A percentile compares a stretch with the other conserved stretches of the same genome.
Conservation (phyloP, 2,113 vertebrate genomes). For the Pygoscelis antarcticus region DNA sequence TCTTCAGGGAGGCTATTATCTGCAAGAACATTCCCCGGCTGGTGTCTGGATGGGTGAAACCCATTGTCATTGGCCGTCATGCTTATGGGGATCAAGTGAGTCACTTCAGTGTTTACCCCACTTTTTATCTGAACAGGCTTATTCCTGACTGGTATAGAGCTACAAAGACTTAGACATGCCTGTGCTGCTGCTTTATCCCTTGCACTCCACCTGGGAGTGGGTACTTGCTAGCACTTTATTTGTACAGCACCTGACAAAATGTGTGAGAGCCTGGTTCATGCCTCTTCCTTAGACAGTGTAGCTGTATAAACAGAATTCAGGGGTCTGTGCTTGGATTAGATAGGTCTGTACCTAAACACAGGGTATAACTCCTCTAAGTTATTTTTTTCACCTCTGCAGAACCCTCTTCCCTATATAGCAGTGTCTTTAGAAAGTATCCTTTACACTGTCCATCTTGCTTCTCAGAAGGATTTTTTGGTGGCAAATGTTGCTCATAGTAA, state of each 20-base stretch:
- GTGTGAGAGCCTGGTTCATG: not conserved
- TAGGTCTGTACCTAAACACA: not conserved
- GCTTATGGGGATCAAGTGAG: conserved; percentile 96
- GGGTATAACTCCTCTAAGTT: not conserved
- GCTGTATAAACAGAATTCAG: not conserved
- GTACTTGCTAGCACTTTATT: not conserved
- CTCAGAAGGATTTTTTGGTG: not conserved
- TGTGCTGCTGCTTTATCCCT: not conserved
- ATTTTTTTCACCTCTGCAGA: not conserved
- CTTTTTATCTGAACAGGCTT: not conserved
- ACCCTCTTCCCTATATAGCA: not conserved
- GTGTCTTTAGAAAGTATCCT: not conserved
- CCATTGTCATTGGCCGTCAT: conserved; percentile 96
- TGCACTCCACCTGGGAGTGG: not conserved
- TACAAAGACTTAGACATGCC: not conserved
- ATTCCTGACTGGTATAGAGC: not conserved
- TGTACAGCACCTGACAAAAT: not conserved
- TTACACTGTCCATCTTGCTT: not conserved
- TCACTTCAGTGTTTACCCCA: not conserved
- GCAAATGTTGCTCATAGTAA: not conserved
- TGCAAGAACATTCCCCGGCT: conserved; percentile 96
- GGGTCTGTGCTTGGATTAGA: not conserved
- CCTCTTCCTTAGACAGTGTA: not conserved
- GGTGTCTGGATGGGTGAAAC: conserved; percentile 92
- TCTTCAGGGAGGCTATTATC: conserved; percentile 97